These are phyloP conservation scores for Allolobophora icterica DNA, from an alignment of 2,888 invertebrate genomes.

Conservation along the genomic window DNA sequence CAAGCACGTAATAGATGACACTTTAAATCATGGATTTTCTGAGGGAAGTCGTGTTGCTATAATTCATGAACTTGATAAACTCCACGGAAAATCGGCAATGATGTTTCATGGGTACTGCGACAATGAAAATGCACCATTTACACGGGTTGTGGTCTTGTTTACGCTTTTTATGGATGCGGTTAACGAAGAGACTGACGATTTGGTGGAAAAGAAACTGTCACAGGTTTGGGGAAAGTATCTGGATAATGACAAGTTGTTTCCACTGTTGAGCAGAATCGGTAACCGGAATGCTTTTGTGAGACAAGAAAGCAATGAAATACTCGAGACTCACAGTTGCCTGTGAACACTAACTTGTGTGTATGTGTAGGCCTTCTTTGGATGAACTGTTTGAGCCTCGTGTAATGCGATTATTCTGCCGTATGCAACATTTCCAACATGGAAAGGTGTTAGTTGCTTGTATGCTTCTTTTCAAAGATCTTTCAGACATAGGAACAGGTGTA, in stretches of 20 bases:
- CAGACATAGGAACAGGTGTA: neutral
- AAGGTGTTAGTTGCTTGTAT: neutral
- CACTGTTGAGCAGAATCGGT: slow-evolving; percentile 54
- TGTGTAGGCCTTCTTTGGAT: neutral
- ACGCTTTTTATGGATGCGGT: slow-evolving; percentile 47
- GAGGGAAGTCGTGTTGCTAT: slow-evolving; percentile 49
- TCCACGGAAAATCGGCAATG: slow-evolving; percentile 53
- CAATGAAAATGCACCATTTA: slow-evolving; percentile 60
- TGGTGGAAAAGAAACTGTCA: slow-evolving; percentile 42
- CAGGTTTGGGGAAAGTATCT: slow-evolving; percentile 51
- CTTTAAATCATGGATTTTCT: neutral
- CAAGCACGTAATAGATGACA: slow-evolving; percentile 13
- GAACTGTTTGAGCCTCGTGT: neutral
- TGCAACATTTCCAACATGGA: neutral
- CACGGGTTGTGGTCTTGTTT: slow-evolving; percentile 54
- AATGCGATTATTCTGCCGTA: neutral
- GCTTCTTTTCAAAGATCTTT: neutral
- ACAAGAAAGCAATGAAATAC: slow-evolving; percentile 45
- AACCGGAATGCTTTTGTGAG: slow-evolving; percentile 55
- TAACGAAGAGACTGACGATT: slow-evolving; percentile 42
- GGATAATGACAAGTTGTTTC: slow-evolving; percentile 54
- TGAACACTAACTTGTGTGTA: neutral
- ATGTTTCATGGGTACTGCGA: slow-evolving; percentile 60
- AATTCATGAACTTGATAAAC: slow-evolving; percentile 53
- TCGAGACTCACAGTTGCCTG: neutral